Conservation (phyloP, 2,888 invertebrate species). For the Patella pellucida region DNA sequence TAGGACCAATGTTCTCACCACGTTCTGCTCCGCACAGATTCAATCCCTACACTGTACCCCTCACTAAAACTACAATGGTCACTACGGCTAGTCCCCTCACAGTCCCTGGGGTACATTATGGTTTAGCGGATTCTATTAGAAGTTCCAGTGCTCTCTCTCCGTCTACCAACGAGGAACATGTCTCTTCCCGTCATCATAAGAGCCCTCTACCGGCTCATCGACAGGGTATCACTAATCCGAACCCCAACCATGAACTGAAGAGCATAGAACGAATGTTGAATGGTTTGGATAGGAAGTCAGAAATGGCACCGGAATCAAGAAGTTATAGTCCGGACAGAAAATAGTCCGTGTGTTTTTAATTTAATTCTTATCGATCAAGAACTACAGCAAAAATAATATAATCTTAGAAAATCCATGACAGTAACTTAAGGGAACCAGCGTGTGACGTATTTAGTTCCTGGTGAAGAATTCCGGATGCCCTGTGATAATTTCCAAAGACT, state of each 20-base stretch:
- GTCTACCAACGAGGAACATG: conserved; percentile 36
- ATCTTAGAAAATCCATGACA: too few relatives aligned
- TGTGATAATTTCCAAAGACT: too few relatives aligned
- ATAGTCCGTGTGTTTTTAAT: too few relatives aligned
- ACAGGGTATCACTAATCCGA: conserved; percentile 8
- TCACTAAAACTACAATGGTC: conserved; percentile 62
- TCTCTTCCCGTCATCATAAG: conserved; percentile 40
- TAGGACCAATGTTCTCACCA: conserved; percentile 70
- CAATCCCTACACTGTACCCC: conserved; percentile 85
- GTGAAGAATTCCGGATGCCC: too few relatives aligned
- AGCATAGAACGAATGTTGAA: conserved; percentile 98
- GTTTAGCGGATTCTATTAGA: conserved; percentile 36
- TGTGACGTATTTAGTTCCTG: too few relatives aligned
- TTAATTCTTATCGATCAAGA: too few relatives aligned
- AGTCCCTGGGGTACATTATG: conserved; percentile 41
- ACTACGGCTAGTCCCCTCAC: conserved; percentile 69
- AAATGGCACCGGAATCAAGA: conserved; percentile 21
- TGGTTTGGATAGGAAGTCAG: conserved; percentile 82
- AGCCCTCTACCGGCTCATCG: conserved; percentile 39
- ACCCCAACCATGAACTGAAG: conserved; percentile 86
- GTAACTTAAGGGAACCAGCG: too few relatives aligned
- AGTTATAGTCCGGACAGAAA: conserved; percentile 1
- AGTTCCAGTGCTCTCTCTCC: conserved; percentile 39
- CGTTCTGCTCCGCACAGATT: conserved; percentile 81
- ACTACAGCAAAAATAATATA: too few relatives aligned